Percentiles rank a stretch among this genome's conserved stretches.
Evolutionary conservation across 2,797 vertebrate species (phyloP).

Genomic region (Tolypeutes matacus): DNA sequence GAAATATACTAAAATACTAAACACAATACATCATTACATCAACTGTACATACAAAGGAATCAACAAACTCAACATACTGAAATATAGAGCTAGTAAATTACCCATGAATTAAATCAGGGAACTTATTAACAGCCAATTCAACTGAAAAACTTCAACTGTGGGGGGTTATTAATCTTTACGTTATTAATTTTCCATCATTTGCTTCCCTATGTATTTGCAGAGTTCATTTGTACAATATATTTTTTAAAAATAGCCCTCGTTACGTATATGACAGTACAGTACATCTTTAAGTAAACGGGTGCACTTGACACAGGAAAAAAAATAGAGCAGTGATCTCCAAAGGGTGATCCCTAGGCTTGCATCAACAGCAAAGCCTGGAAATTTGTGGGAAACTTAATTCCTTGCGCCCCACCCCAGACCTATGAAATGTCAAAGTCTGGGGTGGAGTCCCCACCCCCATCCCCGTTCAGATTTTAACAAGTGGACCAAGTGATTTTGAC

Average conservation of each 20-base stretch:
- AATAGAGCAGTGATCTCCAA: background rate
- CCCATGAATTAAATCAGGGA: background rate
- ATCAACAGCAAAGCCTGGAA: background rate
- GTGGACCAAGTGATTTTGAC: background rate
- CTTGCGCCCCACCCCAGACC: background rate
- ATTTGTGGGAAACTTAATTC: background rate
- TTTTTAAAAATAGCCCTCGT: background rate
- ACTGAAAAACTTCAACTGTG: background rate
- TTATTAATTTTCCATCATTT: too few relatives aligned
- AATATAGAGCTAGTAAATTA: background rate
- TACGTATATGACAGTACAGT: fast-evolving
- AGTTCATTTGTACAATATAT: too few relatives aligned
- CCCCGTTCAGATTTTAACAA: background rate
- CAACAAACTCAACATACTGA: background rate
- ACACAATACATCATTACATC: background rate
- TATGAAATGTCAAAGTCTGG: background rate
- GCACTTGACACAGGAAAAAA: background rate
- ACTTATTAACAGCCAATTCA: background rate
- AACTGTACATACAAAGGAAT: background rate
- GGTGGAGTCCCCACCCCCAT: background rate
- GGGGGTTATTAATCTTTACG: too few relatives aligned
- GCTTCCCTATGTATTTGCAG: background rate
- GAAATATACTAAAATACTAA: background rate
- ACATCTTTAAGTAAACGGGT: background rate
- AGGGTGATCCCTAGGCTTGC: background rate